Conservation (phyloP, 2,888 invertebrate species). For the Coelopa pilipes region DNA sequence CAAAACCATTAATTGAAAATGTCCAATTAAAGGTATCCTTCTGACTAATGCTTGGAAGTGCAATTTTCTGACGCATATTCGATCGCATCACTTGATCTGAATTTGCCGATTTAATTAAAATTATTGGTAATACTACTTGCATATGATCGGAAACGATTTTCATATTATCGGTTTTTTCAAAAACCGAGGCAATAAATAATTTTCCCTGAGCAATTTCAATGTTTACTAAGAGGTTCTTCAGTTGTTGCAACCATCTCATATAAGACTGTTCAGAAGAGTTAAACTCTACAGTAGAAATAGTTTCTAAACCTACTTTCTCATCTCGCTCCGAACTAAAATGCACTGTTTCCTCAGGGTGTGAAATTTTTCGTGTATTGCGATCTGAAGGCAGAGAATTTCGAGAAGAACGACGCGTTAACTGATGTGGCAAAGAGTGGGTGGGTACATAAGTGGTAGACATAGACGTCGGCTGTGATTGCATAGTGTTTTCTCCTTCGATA, state of each 20-base stretch:
- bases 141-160: conserved; percentile 47
- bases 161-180: conserved; percentile 37
- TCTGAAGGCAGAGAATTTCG: conserved; percentile 50
- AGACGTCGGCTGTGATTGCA: neutral
- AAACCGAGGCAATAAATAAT: conserved; percentile 49
- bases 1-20: conserved; percentile 52
- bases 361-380: conserved; percentile 51
- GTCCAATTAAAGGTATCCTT: conserved; percentile 58
- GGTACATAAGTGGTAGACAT: neutral
- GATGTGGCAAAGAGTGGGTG: conserved; percentile 30
- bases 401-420: conserved; percentile 49
- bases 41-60: conserved; percentile 18
- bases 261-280: neutral
- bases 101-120: conserved; percentile 54
- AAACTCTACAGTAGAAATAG: conserved; percentile 18
- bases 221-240: conserved; percentile 36
- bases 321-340: conserved; percentile 66
- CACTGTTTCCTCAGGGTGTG: conserved; percentile 63
- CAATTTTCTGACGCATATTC: conserved; percentile 50
- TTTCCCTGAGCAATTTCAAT: conserved; percentile 53
- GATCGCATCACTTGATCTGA: conserved; percentile 54
- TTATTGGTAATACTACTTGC: conserved; percentile 51
- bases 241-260: neutral
- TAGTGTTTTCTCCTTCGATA: neutral
- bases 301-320: conserved; percentile 50